Evolutionary conservation across 2,888 invertebrate genomes (phyloP).

Genomic region (Drosophila anomalata): DNA sequence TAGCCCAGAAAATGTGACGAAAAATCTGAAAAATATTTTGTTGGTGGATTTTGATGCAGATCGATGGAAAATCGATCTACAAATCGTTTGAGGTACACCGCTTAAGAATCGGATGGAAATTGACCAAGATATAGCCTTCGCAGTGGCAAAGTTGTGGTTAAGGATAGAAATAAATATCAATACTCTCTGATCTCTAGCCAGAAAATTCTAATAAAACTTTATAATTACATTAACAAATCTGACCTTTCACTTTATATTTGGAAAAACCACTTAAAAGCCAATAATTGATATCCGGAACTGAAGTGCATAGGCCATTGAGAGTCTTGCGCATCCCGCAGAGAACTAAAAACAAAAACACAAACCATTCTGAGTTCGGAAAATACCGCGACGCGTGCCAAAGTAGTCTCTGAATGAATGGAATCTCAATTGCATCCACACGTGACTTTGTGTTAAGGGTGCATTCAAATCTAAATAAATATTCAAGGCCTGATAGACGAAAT

Average conservation of each 20-base stretch:
- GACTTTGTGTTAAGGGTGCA: slow-evolving; percentile 24
- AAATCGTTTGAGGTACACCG: too few relatives aligned
- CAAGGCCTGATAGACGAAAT: slow-evolving; percentile 9
- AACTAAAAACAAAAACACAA: slow-evolving; percentile 11
- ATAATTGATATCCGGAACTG: slow-evolving; percentile 30
- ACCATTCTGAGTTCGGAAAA: background rate
- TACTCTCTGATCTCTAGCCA: background rate
- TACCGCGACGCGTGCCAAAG: slow-evolving; percentile 68
- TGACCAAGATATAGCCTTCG: too few relatives aligned
- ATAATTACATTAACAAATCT: background rate
- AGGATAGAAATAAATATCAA: too few relatives aligned
- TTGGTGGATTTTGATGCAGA: too few relatives aligned
- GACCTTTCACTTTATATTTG: background rate
- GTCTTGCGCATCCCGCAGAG: slow-evolving; percentile 12
- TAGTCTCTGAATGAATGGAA: slow-evolving; percentile 71
- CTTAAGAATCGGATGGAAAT: too few relatives aligned
- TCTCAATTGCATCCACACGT: slow-evolving; percentile 64
- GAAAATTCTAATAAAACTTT: background rate
- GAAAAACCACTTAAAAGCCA: slow-evolving; percentile 20
- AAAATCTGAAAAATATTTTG: too few relatives aligned
- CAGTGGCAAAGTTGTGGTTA: too few relatives aligned
- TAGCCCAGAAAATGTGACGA: too few relatives aligned
- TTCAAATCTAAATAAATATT: slow-evolving; percentile 18
- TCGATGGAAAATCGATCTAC: too few relatives aligned
- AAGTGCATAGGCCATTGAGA: slow-evolving; percentile 20